phyloP scores from a whole-genome alignment of 1,140 invertebrate species.

The Homalodisca vitripennis region DNA sequence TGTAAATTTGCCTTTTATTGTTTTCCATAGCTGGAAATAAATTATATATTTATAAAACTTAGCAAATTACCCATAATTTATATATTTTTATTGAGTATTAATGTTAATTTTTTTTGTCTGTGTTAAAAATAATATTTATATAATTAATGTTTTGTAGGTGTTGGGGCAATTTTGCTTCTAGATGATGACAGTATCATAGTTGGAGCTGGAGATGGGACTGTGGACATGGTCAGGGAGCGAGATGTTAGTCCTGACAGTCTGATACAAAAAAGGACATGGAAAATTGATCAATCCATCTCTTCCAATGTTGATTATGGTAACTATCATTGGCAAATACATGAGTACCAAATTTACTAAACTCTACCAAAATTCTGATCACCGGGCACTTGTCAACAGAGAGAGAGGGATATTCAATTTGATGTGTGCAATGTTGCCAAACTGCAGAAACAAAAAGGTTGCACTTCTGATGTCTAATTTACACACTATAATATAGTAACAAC shows the following conservation, averaged over 20 bases:
- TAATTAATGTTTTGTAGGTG: slow-evolving; percentile 49
- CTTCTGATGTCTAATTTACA: no score
- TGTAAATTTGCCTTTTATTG: no score
- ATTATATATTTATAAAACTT: not conserved
- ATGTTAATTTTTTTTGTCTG: not conserved
- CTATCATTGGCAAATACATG: not conserved
- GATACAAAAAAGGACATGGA: slow-evolving; percentile 12
- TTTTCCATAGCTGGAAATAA: no score
- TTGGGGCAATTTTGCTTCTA: slow-evolving; percentile 64
- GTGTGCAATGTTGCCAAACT: no score
- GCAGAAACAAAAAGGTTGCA: no score
- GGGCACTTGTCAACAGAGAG: no score
- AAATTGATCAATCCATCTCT: slow-evolving; percentile 45
- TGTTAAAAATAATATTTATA: not conserved
- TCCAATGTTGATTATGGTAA: slow-evolving; percentile 42
- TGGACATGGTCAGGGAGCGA: slow-evolving; percentile 66
- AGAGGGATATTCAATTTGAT: no score
- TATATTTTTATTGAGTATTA: no score
- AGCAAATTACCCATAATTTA: not conserved
- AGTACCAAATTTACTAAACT: no score
- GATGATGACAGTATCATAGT: slow-evolving; percentile 57
- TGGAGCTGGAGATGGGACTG: slow-evolving; percentile 78
- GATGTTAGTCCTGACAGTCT: slow-evolving; percentile 26
- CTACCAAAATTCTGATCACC: no score
- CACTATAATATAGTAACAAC: no score